These are phyloP conservation scores for Perdita meconis DNA, from an alignment of 2,888 invertebrate genomes.

Conservation along the genomic window DNA sequence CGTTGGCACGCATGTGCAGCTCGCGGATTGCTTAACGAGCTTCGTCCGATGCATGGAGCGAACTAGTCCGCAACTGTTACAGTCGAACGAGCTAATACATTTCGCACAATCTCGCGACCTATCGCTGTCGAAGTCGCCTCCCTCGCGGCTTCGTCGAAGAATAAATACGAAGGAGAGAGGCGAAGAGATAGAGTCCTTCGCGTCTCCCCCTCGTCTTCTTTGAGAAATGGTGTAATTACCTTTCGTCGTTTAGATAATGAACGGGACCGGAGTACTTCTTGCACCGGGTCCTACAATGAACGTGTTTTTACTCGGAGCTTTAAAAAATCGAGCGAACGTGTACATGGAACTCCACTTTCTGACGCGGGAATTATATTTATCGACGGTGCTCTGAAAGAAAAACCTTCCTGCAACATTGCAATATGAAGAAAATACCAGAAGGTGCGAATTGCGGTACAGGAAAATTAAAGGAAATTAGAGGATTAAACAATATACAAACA, in stretches of 20 bases:
- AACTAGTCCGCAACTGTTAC: slow-evolving; percentile 47
- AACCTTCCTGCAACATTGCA: background rate
- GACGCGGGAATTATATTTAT: background rate
- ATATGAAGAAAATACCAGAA: background rate
- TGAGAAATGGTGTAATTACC: slow-evolving; percentile 26
- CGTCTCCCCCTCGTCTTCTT: background rate
- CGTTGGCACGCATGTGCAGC: slow-evolving; percentile 57
- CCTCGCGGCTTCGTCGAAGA: background rate
- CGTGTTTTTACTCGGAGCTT: background rate
- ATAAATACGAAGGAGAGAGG: background rate
- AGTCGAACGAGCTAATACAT: slow-evolving; percentile 39
- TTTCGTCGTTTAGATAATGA: background rate
- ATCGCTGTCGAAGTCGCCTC: background rate
- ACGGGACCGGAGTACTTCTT: background rate
- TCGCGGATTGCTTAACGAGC: slow-evolving; percentile 60
- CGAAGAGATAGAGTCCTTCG: background rate
- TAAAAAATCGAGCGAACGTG: background rate
- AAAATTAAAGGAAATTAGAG: too few species aligned
- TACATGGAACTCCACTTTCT: background rate
- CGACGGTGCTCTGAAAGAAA: background rate
- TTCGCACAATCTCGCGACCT: slow-evolving; percentile 15
- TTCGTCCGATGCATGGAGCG: slow-evolving; percentile 51
- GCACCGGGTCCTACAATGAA: background rate
- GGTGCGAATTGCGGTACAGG: background rate
- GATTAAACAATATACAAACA: too few species aligned